These are phyloP conservation scores for Oryctolagus cuniculus DNA, from an alignment of 2,113 vertebrate species.

Conservation along the genomic window DNA sequence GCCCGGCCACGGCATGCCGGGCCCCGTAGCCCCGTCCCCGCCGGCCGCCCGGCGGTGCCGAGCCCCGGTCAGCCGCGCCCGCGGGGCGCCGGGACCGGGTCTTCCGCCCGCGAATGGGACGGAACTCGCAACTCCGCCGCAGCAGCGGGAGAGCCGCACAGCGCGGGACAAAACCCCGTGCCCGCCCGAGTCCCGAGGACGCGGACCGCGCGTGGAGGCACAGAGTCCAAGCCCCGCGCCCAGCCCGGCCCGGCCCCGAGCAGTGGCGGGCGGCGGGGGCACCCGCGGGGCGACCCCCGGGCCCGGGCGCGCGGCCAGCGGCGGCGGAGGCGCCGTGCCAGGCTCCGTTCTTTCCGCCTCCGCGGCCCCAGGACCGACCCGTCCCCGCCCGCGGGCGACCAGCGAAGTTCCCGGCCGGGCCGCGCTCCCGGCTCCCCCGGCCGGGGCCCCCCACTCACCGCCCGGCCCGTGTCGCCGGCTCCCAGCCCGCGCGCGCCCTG, in stretches of 20 bases:
- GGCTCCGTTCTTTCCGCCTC: constrained; percentile 58
- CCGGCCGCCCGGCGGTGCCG: no score
- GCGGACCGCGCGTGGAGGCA: no score
- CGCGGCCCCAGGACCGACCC: not conserved
- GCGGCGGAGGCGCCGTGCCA: not conserved
- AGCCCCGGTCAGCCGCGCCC: no score
- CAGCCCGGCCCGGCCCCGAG: not conserved
- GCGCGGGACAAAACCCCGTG: no score
- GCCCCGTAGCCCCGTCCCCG: no score
- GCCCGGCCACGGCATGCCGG: no score
- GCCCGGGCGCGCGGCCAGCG: not conserved
- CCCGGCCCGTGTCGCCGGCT: not conserved
- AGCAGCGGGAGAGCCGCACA: no score
- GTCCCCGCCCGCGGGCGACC: not conserved
- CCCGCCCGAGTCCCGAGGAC: not conserved
- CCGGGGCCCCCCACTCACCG: no score
- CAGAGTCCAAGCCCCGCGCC: not conserved
- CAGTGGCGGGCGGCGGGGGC: not conserved
- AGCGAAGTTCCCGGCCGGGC: not conserved
- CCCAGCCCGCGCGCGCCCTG: not conserved
- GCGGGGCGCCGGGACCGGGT: no score
- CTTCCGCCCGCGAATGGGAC: no score
- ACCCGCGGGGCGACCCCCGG: no score
- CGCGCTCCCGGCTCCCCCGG: constrained; percentile 10
- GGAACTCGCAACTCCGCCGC: no score